Evolutionary conservation across 35 echinoderm and acorn worm species (phyloP).

Genomic region (Apostichopus parvimensis): DNA sequence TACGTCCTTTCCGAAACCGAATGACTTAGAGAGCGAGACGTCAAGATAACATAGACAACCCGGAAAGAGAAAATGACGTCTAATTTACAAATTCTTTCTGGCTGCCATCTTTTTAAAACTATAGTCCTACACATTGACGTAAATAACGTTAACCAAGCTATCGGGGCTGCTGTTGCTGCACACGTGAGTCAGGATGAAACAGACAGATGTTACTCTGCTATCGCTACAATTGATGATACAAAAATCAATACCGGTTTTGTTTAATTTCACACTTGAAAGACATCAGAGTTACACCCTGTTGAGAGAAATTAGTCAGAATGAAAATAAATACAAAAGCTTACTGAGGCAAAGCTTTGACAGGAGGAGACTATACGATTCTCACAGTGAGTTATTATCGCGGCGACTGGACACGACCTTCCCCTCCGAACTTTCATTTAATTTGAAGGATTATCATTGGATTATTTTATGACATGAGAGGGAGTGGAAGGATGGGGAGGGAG

Average conservation of each 20-base stretch:
- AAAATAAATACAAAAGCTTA: background rate
- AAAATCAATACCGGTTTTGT: background rate
- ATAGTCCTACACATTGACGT: too few relatives aligned
- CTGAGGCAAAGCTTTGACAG: background rate
- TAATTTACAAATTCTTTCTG: too few relatives aligned
- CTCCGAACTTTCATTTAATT: background rate
- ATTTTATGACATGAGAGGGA: too few relatives aligned
- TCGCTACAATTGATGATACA: background rate
- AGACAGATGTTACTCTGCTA: background rate
- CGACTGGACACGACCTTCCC: background rate
- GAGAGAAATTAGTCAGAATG: background rate
- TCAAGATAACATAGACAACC: too few relatives aligned
- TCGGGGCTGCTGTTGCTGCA: background rate
- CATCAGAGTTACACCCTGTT: background rate
- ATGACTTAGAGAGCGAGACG: too few relatives aligned
- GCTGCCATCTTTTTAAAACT: too few relatives aligned
- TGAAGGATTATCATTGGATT: too few relatives aligned
- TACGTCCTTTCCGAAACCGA: too few relatives aligned
- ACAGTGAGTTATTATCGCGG: background rate
- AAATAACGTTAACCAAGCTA: too few relatives aligned
- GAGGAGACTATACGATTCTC: background rate
- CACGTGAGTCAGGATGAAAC: background rate
- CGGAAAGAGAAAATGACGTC: too few relatives aligned
- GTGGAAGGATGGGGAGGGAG: too few relatives aligned
- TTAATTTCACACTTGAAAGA: background rate